Conservation (phyloP, 2,888 invertebrate species). For the Resseliella maxima region DNA sequence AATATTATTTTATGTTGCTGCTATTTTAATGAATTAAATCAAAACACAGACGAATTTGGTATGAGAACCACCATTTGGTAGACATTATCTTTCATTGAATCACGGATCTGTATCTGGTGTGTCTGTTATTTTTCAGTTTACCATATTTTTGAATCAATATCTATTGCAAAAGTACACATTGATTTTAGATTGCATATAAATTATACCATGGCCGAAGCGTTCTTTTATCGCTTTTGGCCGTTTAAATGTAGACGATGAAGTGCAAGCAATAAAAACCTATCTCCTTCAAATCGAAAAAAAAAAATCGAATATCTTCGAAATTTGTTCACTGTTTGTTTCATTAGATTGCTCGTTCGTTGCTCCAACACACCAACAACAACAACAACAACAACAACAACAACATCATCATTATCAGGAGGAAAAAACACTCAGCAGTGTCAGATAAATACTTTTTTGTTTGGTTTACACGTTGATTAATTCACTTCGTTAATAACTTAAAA, state of each 20-base stretch:
- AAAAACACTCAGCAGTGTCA: too few species aligned
- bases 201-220: background rate
- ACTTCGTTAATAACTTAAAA: background rate
- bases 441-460: background rate
- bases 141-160: background rate
- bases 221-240: background rate
- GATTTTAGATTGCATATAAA: background rate
- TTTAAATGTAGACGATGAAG: too few species aligned
- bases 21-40: background rate
- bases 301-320: too few species aligned
- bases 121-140: background rate
- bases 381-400: too few species aligned
- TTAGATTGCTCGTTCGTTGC: too few species aligned
- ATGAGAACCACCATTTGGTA: background rate
- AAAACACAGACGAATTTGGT: background rate
- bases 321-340: too few species aligned
- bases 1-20: background rate
- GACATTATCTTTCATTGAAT: too few species aligned
- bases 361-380: too few species aligned
- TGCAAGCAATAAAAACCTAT: too few species aligned
- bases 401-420: too few species aligned
- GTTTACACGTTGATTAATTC: background rate
- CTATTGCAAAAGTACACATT: background rate
- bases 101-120: too few species aligned
- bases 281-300: too few species aligned